Evolutionary conservation across 2,888 invertebrate genomes (phyloP), one percentile per base, ranked within the genome.

Genomic region (Venustoraphidia nigricollis): DNA sequence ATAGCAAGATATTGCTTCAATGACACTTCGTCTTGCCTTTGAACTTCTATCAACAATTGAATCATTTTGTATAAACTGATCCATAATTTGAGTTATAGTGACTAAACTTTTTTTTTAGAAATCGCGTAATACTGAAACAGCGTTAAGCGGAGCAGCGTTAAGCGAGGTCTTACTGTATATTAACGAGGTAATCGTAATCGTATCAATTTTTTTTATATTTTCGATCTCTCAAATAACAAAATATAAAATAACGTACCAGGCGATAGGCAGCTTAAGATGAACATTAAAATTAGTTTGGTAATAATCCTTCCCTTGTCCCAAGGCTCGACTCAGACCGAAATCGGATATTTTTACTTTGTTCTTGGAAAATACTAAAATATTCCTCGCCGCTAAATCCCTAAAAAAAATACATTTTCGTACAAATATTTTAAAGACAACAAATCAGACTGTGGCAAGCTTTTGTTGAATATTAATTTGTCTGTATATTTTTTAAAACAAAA

Each of bases 201-300:
- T n/a, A n/a, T n/a, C 13, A 17, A 10, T 2, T 34, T 27, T 35
- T 40, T 35, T 13, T 9, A 17, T 8, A 13, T 37, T n/a, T 14
- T 9, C 35, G 9, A 50, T 10, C 35, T 41, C 8, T 14, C 44
- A 8, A 47, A 2, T 45, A 14, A 42, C 41, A 44, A 45, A 38
- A 46, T 34, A 45, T 40, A 34, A 40, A 50, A n/a, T 45, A 36
- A 34, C 73, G 71, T 64, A 86, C 97, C 97, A 97, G 3, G 97
- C 97, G 54, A 97, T 95, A 1, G 97, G 97, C 50, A 98, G 71
- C 68, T 96, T 96, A 51, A 97, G 76, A 70, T 94, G 94, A 37
- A 95, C 93, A 64, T 92, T 94, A 65, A 95, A 95, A 70, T 97
- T 96, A 4, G 94, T 95, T 66, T 96, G 94, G 64, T 98, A 98